Evolutionary conservation across 2,113 vertebrate species (phyloP).

Genomic region (Fulica atra): DNA sequence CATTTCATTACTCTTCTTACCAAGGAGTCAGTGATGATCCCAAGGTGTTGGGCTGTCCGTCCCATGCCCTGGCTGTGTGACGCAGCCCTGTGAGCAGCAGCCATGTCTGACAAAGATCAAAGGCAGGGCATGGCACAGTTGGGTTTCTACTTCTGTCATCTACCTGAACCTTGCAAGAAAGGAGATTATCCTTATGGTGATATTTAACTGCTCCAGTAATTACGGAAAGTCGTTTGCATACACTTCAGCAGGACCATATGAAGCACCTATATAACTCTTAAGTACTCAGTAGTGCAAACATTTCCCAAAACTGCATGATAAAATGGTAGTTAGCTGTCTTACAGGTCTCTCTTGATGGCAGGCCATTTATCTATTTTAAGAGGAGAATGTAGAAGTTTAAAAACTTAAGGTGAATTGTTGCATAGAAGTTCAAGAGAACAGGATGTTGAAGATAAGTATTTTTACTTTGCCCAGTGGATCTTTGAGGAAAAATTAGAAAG

Average conservation of each 20-base stretch:
- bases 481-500: not conserved
- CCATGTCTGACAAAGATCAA: accelerated
- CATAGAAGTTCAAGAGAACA: not conserved
- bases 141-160: not conserved
- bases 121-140: not conserved
- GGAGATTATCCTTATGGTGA: not conserved
- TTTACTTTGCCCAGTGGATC: not conserved
- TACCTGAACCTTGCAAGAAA: not conserved
- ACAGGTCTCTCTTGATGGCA: not conserved
- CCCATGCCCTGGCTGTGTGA: not conserved
- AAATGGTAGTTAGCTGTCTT: not conserved
- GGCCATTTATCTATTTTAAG: not conserved
- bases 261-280: not conserved
- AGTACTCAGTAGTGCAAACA: not conserved
- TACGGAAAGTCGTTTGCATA: not conserved
- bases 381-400: not conserved
- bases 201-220: not conserved
- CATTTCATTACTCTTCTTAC: not conserved
- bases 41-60: not conserved
- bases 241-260: not conserved
- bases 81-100: not conserved
- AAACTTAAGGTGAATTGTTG: not conserved
- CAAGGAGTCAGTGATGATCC: not conserved
- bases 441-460: not conserved
- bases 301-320: not conserved